Percentiles rank a stretch among this genome's conserved stretches.
These are phyloP conservation scores for Pardalotus punctatus DNA, from an alignment of 2,113 vertebrate genomes.

Conservation along the genomic window DNA sequence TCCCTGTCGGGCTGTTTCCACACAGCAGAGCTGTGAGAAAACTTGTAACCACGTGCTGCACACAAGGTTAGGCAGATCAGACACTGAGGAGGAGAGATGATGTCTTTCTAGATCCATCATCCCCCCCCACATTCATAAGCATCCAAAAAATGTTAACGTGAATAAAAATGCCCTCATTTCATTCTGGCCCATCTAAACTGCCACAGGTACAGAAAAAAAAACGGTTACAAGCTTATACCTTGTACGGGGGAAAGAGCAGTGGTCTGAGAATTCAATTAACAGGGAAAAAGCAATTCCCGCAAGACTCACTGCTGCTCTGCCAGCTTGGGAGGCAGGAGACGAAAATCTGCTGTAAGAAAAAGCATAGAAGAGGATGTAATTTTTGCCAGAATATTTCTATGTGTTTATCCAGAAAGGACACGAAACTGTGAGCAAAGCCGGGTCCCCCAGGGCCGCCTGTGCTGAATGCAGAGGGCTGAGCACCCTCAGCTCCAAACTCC, in stretches of 20 bases:
- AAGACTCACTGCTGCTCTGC: not conserved
- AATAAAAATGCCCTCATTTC: not conserved
- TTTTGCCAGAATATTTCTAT: not conserved
- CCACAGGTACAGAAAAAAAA: not conserved
- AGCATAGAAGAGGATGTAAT: not conserved
- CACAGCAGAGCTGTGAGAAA: not conserved
- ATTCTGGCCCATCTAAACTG: not conserved
- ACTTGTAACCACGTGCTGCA: not conserved
- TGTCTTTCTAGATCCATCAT: not conserved
- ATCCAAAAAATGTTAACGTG: not conserved
- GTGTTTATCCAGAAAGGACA: not conserved
- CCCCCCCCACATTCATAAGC: not conserved
- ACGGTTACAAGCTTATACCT: not conserved
- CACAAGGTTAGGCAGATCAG: not conserved
- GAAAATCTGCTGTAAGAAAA: not conserved
- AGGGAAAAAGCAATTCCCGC: not conserved
- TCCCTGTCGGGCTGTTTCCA: not conserved
- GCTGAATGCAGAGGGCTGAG: accelerated
- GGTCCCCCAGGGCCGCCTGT: not conserved
- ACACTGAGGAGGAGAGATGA: not conserved
- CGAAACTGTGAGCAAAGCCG: accelerated
- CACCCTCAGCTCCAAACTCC: not conserved
- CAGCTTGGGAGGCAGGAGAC: not conserved
- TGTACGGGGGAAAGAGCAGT: not conserved
- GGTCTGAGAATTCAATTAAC: not conserved